phyloP scores from a whole-genome alignment of 2,888 invertebrate species.

The Dryobota labecula region DNA sequence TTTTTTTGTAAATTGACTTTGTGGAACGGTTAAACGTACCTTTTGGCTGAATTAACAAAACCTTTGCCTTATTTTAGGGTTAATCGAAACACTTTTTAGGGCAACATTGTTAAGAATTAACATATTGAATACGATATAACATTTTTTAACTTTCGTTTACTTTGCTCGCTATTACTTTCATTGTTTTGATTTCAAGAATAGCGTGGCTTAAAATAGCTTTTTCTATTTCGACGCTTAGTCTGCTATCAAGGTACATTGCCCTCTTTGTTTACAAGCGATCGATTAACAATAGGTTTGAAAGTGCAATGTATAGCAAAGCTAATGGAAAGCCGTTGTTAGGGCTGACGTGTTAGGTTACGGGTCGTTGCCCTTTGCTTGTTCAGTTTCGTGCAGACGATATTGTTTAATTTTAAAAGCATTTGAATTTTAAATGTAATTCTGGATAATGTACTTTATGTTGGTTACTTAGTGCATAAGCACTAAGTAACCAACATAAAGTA shows the following conservation, averaged over 20 bases:
- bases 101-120: slow-evolving; percentile 3
- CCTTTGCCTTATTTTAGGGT: slow-evolving; percentile 11
- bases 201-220: slow-evolving; percentile 48
- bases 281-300: slow-evolving; percentile 63
- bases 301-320: slow-evolving; percentile 63
- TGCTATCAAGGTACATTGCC: slow-evolving; percentile 55
- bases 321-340: slow-evolving; percentile 58
- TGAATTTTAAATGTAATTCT: slow-evolving; percentile 45
- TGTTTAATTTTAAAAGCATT: slow-evolving; percentile 47
- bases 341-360: slow-evolving; percentile 65
- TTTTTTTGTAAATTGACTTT: slow-evolving; percentile 50
- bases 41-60: slow-evolving; percentile 26
- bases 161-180: slow-evolving; percentile 13
- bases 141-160: slow-evolving; percentile 1
- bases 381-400: slow-evolving; percentile 62
- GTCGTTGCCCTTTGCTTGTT: slow-evolving; percentile 66
- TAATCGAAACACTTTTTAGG: neutral
- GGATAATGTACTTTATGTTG: slow-evolving; percentile 10
- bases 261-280: slow-evolving; percentile 68
- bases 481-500: neutral
- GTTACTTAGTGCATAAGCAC: neutral
- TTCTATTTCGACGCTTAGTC: slow-evolving; percentile 25
- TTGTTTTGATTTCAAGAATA: slow-evolving; percentile 60
- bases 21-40: slow-evolving; percentile 4
- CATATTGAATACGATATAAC: neutral